Base-by-base conservation (phyloP, 1,140 invertebrate species). In the Papilio polytes region DNA sequence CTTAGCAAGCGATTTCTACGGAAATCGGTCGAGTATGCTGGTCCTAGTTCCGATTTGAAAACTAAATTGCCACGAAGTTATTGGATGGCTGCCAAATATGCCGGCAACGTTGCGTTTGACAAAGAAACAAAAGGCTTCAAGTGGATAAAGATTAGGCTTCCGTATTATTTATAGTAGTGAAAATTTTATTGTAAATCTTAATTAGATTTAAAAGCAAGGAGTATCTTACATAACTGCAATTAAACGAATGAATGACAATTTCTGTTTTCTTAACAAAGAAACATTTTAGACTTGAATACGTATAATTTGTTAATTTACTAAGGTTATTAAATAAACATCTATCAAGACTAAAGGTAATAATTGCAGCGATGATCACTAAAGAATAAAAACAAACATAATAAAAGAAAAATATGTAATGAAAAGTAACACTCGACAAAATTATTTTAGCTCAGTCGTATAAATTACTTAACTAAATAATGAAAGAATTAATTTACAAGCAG, bases 61-160 rank as follows among this genome's bases (percentile, higher is more conserved):
- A 74, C 72, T 74, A 74, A 74, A 74, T 74, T 36, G 72, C 72
- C 36, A 44, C 72, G 72, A 18, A 74, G 72, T 20, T 36, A 74
- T 74, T 74, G 72, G 72, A 74, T 20, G 15, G 72, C 41, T 46
- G 72, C 72, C 72, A 74, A 70, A 46, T 74, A 74, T 13, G 72
- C 18, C 18, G 44, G 8, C 44, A 41, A 18, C 72, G 18, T 12
- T 41, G n/a, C 13, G 41, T 13, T 74, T 74, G 9, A 44, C 18
- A 74, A 44, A 74, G 13, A 74, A 74, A 74, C 18, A 44, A 74
- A 74, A 31, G 72, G 3, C 41, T n/a, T n/a, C 26, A 22, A 74
- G 18, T 31, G 66, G 18, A 10, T 7, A 36, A 41, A 72, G 31
- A 41, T 41, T 8, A 41, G 36, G 7, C 36, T 72, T 18, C 26